These are phyloP conservation scores for Sceloporus undulatus DNA, from an alignment of 2,113 vertebrate genomes.

Conservation along the genomic window DNA sequence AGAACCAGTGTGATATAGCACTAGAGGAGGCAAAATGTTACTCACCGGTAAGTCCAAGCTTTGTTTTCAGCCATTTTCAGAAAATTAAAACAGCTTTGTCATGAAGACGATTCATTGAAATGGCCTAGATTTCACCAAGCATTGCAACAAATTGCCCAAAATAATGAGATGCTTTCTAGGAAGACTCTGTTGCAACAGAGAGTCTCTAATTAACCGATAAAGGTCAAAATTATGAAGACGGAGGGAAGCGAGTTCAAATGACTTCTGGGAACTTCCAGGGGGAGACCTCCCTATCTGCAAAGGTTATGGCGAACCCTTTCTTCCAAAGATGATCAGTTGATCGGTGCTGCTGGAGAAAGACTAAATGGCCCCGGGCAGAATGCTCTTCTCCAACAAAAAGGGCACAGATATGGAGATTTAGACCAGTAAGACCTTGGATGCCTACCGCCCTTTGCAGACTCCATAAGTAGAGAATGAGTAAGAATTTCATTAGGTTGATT, in stretches of 20 bases:
- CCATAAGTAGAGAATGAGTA: background rate
- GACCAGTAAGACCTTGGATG: background rate
- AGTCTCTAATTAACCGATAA: constrained; percentile 26
- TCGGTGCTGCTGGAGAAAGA: background rate
- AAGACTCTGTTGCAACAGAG: constrained; percentile 10
- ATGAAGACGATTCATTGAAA: background rate
- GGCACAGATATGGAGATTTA: background rate
- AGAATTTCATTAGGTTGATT: background rate
- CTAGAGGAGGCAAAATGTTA: background rate
- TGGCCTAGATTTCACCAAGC: constrained; percentile 11
- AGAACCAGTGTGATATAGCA: background rate
- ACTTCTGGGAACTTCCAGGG: background rate
- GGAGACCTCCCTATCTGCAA: background rate
- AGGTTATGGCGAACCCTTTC: background rate
- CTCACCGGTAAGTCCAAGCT: no score
- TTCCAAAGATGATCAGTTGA: background rate
- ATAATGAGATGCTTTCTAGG: constrained; percentile 25
- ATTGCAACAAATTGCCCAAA: constrained; percentile 14
- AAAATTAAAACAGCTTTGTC: background rate
- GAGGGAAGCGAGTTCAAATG: constrained; percentile 13
- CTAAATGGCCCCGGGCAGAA: background rate
- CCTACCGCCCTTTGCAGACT: background rate
- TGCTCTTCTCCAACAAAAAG: background rate
- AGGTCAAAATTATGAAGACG: constrained; percentile 8
- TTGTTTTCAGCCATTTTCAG: background rate